Base-by-base conservation (phyloP, 2,113 vertebrate genomes). In the Recurvirostra avosetta region DNA sequence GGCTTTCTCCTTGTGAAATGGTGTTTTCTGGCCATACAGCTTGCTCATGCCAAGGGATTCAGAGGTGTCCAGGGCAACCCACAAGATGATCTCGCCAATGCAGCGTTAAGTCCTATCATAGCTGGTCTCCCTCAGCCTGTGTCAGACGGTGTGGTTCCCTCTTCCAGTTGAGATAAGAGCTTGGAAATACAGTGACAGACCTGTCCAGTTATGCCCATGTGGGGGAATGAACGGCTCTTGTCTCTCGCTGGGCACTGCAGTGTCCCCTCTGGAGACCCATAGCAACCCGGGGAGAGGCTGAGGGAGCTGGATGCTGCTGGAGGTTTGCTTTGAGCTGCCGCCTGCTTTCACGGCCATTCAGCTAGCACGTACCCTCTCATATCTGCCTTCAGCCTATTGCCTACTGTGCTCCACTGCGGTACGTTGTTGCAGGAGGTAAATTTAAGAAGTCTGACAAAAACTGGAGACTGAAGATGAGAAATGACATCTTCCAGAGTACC, bases 321-420 rank as follows among this genome's bases (percentile, higher is more conserved):
- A 59, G 20, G 9, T 34, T 76, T 73, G 40, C 71, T 43, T 10
- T 6, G 30, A 82, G 25, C 41, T 78, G 38, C 3, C 2, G 1
- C 32, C 30, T 8, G 2, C 11, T 67, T 67, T 50, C 18, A 4
- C 3, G 58, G 23, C 13, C 20, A 2, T 40, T 27, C 61, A 67
- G 17, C 22, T 63, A 4, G 15, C 15, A 2, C 0, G 1, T 11
- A 6, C 6, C 22, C 17, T 81, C 15, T 63, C 0, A 0, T 49
- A 16, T 4, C 52, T 55, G 26, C 26, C 47, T 19, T 45, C 40
- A 49, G 30, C 59, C 63, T 58, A 0, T 11, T 50, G n/a, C 34
- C 45, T 30, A 0, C 29, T 38, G 13, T 52, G 20, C 15, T 86
- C 12, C 15, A 0, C 40, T 16, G 32, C 0, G 1, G 15, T 22